Percentiles rank a stretch among this genome's conserved stretches.
Conservation (phyloP, 2,113 vertebrate species). For the Mesoclemmys tuberculata region DNA sequence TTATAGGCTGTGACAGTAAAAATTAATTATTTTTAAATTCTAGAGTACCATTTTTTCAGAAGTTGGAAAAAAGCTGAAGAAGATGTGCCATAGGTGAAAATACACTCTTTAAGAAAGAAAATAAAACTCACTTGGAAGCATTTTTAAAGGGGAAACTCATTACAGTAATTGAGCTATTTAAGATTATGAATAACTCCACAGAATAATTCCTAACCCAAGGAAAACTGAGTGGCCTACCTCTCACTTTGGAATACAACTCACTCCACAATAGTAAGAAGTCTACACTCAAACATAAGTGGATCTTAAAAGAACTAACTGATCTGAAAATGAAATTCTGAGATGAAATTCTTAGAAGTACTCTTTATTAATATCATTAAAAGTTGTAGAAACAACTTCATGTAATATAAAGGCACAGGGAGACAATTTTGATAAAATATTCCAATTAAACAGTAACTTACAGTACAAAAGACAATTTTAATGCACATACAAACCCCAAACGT, state of each 20-base stretch:
- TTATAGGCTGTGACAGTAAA: neutral
- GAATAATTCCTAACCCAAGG: neutral
- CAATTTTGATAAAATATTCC: constrained; percentile 94
- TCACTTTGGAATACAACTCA: accelerated
- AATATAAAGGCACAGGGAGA: constrained; percentile 99
- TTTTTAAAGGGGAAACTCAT: neutral
- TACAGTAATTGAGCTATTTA: neutral
- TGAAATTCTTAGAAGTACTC: constrained; percentile 82
- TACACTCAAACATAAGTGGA: neutral
- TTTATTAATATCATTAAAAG: constrained; percentile 98
- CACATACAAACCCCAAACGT: constrained; percentile 90
- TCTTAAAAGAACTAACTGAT: neutral
- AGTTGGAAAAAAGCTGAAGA: neutral
- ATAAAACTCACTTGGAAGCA: neutral
- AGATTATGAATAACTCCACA: neutral
- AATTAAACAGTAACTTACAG: constrained; percentile 92
- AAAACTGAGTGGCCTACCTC: accelerated
- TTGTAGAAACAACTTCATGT: constrained; percentile 97
- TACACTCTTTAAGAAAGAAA: neutral
- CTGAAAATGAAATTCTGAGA: constrained; percentile 30
- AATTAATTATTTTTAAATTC: neutral
- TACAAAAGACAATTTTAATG: constrained; percentile 96
- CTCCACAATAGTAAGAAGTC: neutral
- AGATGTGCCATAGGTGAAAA: neutral
- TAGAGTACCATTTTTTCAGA: neutral